Conservation (phyloP, 1,140 invertebrate genomes). For the Bombyx mandarina region DNA sequence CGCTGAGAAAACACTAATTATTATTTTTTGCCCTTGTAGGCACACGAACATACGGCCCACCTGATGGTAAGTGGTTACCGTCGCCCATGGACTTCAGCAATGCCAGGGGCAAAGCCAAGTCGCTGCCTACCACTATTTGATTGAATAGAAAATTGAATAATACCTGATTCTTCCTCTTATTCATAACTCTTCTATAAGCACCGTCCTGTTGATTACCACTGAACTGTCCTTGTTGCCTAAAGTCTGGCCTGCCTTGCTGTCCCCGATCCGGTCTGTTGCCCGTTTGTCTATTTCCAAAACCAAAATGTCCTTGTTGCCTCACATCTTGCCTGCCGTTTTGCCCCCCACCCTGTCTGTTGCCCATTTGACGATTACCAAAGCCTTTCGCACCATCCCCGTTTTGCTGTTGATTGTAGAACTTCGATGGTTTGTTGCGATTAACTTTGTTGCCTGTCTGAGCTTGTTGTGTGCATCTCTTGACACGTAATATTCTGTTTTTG, state of each 20-base stretch:
- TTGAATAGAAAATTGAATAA: too few species aligned
- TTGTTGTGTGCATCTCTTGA: slow-evolving; percentile 45
- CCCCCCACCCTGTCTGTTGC: background rate
- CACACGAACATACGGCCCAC: too few species aligned
- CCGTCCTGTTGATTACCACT: slow-evolving; percentile 18
- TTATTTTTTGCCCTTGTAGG: too few species aligned
- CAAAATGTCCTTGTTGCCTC: too few species aligned
- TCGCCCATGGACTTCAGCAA: too few species aligned
- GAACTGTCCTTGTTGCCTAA: background rate
- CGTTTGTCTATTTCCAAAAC: background rate
- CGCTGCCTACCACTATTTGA: too few species aligned
- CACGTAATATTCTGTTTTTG: slow-evolving; percentile 59
- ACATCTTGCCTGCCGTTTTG: background rate
- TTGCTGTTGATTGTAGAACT: too few species aligned
- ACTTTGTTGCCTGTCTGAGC: slow-evolving; percentile 13
- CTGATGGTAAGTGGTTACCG: too few species aligned
- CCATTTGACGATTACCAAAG: background rate
- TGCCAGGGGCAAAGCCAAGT: too few species aligned
- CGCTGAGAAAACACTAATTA: too few species aligned
- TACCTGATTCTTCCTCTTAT: slow-evolving; percentile 51
- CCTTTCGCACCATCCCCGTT: too few species aligned
- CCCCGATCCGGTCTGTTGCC: slow-evolving; percentile 1
- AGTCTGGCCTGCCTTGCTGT: background rate
- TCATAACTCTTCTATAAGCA: slow-evolving; percentile 44
- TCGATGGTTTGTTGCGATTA: background rate